Evolutionary conservation across 2,888 invertebrate genomes (phyloP).

Genomic region (Malthinus seriepunctatus): DNA sequence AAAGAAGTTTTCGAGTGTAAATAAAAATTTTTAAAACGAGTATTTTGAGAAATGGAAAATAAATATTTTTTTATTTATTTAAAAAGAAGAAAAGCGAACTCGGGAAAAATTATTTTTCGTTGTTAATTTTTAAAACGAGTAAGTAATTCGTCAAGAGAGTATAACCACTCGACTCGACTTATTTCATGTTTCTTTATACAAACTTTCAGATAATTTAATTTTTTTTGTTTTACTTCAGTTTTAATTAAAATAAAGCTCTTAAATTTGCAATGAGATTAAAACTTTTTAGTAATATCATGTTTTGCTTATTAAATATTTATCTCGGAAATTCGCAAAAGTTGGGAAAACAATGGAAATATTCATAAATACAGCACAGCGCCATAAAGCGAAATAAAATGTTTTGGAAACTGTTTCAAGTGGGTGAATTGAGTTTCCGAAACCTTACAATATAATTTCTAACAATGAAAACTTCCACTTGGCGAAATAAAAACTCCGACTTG

Average conservation of each 20-base stretch:
- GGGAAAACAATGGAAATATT: neutral
- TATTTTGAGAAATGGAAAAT: neutral
- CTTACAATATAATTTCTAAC: neutral
- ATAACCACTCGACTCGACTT: neutral
- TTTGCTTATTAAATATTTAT: slow-evolving; percentile 1
- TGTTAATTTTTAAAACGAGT: slow-evolving; percentile 11
- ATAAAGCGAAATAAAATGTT: neutral
- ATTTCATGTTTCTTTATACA: slow-evolving; percentile 3
- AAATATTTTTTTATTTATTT: neutral
- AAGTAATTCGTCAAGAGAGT: slow-evolving; percentile 11
- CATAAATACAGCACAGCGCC: too few relatives aligned
- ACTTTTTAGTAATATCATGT: neutral
- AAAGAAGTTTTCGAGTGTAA: slow-evolving; percentile 4
- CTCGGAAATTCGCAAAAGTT: neutral
- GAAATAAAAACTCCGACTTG: too few relatives aligned
- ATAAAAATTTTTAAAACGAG: neutral
- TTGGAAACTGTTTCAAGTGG: neutral
- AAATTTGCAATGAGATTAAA: slow-evolving; percentile 15
- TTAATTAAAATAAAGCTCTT: slow-evolving; percentile 12
- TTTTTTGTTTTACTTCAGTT: slow-evolving; percentile 6
- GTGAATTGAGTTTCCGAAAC: neutral
- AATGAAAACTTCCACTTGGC: too few relatives aligned
- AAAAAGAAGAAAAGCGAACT: neutral
- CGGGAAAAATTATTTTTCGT: slow-evolving; percentile 1
- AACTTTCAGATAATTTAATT: neutral